Conservation (phyloP, 2,797 vertebrate species). For the Ammospiza maritima region DNA sequence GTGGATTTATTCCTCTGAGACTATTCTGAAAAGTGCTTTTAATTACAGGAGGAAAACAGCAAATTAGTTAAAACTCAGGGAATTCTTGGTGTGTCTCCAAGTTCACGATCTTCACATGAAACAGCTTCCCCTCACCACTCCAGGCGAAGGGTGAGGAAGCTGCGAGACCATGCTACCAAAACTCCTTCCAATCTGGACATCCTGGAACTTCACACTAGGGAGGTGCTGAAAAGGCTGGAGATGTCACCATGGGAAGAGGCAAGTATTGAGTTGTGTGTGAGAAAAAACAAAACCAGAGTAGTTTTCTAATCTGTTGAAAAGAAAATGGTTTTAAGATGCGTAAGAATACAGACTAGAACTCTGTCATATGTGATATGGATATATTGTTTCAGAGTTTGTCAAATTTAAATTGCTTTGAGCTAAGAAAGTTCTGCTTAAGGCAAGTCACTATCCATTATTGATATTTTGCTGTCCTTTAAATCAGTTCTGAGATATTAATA, state of each 20-base stretch:
- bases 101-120: slow-evolving; percentile 87
- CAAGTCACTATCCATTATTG: background rate
- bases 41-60: slow-evolving; percentile 88
- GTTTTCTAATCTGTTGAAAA: background rate
- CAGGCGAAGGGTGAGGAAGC: slow-evolving; percentile 83
- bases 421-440: background rate
- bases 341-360: background rate
- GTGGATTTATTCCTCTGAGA: background rate
- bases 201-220: slow-evolving; percentile 92
- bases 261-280: slow-evolving; percentile 54
- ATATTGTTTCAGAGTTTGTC: background rate
- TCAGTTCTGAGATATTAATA: background rate
- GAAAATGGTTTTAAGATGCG: background rate
- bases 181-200: slow-evolving; percentile 93
- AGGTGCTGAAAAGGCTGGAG: slow-evolving; percentile 93
- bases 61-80: slow-evolving; percentile 95
- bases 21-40: slow-evolving; percentile 45
- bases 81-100: slow-evolving; percentile 84
- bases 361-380: background rate
- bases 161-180: slow-evolving; percentile 87
- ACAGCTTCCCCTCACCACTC: slow-evolving; percentile 83
- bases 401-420: background rate
- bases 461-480: background rate
- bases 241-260: slow-evolving; percentile 93
- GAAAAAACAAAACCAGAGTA: background rate